Conservation (phyloP, 2,113 vertebrate genomes). For the Vulpes vulpes region DNA sequence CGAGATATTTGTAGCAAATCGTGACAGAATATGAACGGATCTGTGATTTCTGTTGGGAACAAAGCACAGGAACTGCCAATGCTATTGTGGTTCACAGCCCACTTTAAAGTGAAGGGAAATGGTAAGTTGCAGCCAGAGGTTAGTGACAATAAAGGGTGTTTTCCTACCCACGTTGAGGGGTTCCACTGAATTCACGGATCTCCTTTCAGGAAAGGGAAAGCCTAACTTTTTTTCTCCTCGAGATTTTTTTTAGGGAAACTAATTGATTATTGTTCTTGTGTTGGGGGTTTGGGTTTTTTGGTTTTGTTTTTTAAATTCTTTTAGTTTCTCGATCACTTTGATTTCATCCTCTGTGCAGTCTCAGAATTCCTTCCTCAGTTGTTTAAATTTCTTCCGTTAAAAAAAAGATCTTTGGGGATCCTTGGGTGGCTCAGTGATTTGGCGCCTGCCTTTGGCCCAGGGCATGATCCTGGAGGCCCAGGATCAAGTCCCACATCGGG, state of each 20-base stretch:
- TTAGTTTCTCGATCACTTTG: neutral
- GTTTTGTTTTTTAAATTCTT: neutral
- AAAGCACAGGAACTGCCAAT: neutral
- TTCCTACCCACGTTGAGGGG: neutral
- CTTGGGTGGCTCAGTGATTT: too few relatives aligned
- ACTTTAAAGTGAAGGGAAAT: neutral
- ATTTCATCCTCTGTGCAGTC: neutral
- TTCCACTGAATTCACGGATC: neutral
- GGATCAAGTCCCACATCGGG: too few relatives aligned
- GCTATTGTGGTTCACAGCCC: neutral
- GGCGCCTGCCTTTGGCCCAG: too few relatives aligned
- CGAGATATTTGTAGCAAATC: neutral
- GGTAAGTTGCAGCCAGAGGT: neutral
- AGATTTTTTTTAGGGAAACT: slow-evolving; percentile 6
- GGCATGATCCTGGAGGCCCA: too few relatives aligned
- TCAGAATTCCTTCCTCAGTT: slow-evolving; percentile 1
- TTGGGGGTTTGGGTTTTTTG: too few relatives aligned
- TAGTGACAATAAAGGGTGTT: neutral
- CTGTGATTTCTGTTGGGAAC: neutral
- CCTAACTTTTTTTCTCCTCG: neutral
- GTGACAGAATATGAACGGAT: neutral
- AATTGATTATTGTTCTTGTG: neutral
- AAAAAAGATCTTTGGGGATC: too few relatives aligned
- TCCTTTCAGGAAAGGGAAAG: neutral
- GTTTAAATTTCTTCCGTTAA: neutral